These are phyloP conservation scores for Chloroceryle amazona DNA, from an alignment of 2,797 vertebrate genomes.

Conservation along the genomic window DNA sequence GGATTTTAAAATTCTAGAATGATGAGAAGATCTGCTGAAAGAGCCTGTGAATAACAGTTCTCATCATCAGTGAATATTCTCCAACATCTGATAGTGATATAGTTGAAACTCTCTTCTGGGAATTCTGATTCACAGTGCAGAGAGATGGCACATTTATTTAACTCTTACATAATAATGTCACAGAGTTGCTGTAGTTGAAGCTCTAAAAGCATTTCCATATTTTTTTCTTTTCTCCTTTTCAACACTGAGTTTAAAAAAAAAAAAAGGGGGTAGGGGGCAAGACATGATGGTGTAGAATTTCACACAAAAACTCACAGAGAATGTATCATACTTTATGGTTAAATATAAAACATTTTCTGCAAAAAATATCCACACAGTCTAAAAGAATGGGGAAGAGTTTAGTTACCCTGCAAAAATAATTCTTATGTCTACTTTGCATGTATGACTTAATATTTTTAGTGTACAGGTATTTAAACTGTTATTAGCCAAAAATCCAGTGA, in stretches of 20 bases:
- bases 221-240: neutral
- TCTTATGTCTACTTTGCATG: neutral
- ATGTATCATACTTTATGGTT: neutral
- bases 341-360: neutral
- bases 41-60: neutral
- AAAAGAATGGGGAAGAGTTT: neutral
- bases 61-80: neutral
- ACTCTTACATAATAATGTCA: neutral
- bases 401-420: neutral
- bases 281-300: neutral
- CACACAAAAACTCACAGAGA: neutral
- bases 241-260: neutral
- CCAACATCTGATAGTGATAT: neutral
- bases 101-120: neutral
- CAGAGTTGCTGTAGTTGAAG: neutral
- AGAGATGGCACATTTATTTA: neutral
- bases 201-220: neutral
- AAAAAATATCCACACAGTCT: neutral
- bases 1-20: slow-evolving; percentile 9
- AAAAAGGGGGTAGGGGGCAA: neutral
- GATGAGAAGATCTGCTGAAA: neutral
- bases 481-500: neutral
- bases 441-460: neutral
- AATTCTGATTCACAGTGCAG: neutral
- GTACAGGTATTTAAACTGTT: neutral